Evolutionary conservation across 2,888 invertebrate genomes (phyloP).

Genomic region (Ramazzottius varieornatus): DNA sequence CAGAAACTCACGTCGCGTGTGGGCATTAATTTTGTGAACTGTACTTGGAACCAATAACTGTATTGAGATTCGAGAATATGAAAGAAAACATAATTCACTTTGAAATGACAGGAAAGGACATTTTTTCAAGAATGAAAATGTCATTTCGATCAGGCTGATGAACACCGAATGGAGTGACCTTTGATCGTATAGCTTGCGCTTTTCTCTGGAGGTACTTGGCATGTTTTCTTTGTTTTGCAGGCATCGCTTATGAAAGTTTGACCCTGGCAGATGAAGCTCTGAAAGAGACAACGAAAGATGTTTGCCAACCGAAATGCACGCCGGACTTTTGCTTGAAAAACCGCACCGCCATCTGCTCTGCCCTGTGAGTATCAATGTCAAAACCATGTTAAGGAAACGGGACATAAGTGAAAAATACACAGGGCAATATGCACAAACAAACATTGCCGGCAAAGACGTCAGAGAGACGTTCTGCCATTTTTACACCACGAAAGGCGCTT

Average conservation of each 20-base stretch:
- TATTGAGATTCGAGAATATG: no score
- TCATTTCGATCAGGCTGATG: no score
- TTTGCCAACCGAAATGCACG: background rate
- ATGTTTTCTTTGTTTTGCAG: background rate
- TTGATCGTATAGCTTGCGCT: no score
- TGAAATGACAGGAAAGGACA: background rate
- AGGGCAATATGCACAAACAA: no score
- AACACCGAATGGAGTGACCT: no score
- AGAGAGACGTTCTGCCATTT: no score
- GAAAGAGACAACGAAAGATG: background rate
- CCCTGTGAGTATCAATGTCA: background rate
- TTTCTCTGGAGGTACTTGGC: no score
- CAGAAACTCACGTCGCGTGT: no score
- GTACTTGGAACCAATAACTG: no score
- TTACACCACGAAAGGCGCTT: no score
- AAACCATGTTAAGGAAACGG: background rate
- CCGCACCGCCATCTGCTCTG: background rate
- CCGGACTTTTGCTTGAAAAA: background rate
- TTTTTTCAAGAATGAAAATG: background rate
- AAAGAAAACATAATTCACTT: background rate
- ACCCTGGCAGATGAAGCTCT: background rate
- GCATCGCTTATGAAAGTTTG: background rate
- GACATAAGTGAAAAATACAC: background rate
- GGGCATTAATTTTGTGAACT: no score
- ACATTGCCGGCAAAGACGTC: background rate